Percentiles rank a stretch among this genome's conserved stretches.
phyloP scores from a whole-genome alignment of 1,140 invertebrate genomes.

The Drosophila neocordata region DNA sequence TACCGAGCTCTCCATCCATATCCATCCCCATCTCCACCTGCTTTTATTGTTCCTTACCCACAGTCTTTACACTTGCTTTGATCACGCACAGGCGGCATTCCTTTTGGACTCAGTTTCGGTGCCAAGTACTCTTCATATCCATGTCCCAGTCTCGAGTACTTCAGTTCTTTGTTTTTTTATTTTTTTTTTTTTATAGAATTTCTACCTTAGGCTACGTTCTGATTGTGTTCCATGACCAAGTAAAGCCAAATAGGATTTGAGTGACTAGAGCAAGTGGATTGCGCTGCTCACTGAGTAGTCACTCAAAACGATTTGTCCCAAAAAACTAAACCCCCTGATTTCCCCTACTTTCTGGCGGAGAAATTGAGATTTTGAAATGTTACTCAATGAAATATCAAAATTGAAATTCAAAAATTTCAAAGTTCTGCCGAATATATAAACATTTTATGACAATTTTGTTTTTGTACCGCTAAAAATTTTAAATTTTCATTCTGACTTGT shows the following conservation, averaged over 20 bases:
- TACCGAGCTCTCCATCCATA: too few relatives aligned
- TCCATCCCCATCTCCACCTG: too few relatives aligned
- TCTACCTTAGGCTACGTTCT: conserved; percentile 36
- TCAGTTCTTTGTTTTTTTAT: conserved; percentile 16
- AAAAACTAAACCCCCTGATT: background rate
- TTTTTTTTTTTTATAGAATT: conserved; percentile 23
- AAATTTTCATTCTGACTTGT: too few relatives aligned
- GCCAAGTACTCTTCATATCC: conserved; percentile 36
- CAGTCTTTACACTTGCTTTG: conserved; percentile 15
- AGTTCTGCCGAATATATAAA: too few relatives aligned
- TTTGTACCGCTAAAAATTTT: too few relatives aligned
- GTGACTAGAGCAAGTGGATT: background rate
- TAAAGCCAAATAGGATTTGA: conserved; percentile 21
- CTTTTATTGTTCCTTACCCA: background rate
- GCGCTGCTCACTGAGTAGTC: too few relatives aligned
- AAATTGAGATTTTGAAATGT: background rate
- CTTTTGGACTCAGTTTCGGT: conserved; percentile 1
- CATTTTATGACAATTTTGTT: too few relatives aligned
- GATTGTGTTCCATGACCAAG: conserved; percentile 48
- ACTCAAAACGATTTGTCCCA: background rate
- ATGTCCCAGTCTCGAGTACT: conserved; percentile 35
- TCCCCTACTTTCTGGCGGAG: background rate
- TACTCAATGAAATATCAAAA: too few relatives aligned
- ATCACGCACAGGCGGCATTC: background rate
- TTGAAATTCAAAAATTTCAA: too few relatives aligned